Base-by-base conservation (phyloP, 2,888 invertebrate species). In the Napeogenes inachia region DNA sequence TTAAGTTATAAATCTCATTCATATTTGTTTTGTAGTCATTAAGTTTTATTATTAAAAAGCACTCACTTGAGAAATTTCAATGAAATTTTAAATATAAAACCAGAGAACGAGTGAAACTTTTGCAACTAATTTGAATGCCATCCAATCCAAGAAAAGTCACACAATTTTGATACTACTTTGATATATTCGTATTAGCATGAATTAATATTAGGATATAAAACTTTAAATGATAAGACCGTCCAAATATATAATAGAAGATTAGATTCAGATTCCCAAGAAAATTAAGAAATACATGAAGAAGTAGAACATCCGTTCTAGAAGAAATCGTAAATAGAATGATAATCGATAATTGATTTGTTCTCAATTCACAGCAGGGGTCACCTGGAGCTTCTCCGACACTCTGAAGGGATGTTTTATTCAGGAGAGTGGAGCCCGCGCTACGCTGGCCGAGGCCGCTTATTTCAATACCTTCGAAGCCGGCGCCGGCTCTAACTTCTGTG, bases 401-500 rank as follows among this genome's bases (percentile, higher is more conserved):
- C 57, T 59, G 63, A 59, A 65, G 62, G 50, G 58, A 74, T 75
- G 70, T 72, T 70, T 74, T 75, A 75, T 76, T 75, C 73, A 75
- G 68, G 57, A 45, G 45, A 12, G 50, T 12, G 65, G 64, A 63
- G 71, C 69, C 67, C 71, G 68, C 68, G 68, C 65, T 68, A 21
- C 21, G 21, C 21, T 70, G 71, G 67, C 70, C 68, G 61, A 61
- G 71, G 68, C 71, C 73, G 73, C 78, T 82, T 79, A 83, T 83
- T 86, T 87, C 82, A 84, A 86, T 84, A 81, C 77, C 70, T 71
- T 74, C 66, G 66, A 68, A 67, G 71, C 72, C 74, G 79, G 79
- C 80, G 78, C 78, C 80, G 76, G 76, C 70, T 69, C 71, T 75
- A 81, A 81, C 81, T 84, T 83, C 81, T 74, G 74, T 78, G 78